Percentiles rank a stretch among this genome's conserved stretches.
Evolutionary conservation across 2,113 vertebrate species (phyloP).

Genomic region (Thinocorus orbignyianus): DNA sequence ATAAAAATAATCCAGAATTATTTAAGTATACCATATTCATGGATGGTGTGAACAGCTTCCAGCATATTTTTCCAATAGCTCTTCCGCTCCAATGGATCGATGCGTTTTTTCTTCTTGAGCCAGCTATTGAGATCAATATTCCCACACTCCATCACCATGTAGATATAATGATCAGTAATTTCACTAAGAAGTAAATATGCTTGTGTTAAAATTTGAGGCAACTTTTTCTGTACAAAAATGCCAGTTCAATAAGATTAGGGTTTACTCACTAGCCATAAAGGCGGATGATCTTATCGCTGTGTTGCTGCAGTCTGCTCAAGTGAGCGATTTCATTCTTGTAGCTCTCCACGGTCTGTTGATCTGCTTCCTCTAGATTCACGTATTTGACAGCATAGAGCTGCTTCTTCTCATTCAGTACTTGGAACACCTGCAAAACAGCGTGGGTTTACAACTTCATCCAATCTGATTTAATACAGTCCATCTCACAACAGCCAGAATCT

Average conservation of each 20-base stretch:
- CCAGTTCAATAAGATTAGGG: neutral
- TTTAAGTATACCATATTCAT: constrained; percentile 85
- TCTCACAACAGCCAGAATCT: neutral
- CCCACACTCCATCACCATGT: constrained; percentile 98
- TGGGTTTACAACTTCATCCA: neutral
- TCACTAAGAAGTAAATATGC: constrained; percentile 78
- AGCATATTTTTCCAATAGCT: constrained; percentile 99
- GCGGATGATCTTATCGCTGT: constrained; percentile 95
- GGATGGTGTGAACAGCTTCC: constrained; percentile 95
- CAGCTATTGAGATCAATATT: constrained; percentile 96
- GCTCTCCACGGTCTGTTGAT: constrained; percentile 88
- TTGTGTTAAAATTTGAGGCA: neutral
- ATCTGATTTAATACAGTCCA: neutral
- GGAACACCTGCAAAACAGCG: constrained; percentile 84
- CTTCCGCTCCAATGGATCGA: constrained; percentile 91
- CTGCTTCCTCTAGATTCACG: constrained; percentile 91
- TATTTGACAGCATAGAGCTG: constrained; percentile 93
- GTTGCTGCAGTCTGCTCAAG: constrained; percentile 91
- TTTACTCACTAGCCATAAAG: constrained; percentile 93
- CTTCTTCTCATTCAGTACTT: constrained; percentile 91
- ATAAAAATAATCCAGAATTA: neutral
- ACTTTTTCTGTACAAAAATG: neutral
- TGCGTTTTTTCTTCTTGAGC: constrained; percentile 90
- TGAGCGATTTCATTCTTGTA: constrained; percentile 98
- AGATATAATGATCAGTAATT: constrained; percentile 89